phyloP scores from a whole-genome alignment of 2,113 vertebrate genomes.

The Tringa solitaria region DNA sequence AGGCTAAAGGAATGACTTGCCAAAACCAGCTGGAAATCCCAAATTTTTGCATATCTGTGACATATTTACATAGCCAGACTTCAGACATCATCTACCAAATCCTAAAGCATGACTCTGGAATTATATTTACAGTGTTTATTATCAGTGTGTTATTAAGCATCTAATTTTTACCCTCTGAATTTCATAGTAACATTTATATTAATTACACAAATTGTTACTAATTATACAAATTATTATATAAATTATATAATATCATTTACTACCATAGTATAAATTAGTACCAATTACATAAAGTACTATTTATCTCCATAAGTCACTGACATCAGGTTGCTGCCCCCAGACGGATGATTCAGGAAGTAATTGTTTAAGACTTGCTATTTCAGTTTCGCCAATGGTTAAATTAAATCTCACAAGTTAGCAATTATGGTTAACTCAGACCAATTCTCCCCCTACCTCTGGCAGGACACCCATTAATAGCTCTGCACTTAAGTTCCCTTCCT shows the following conservation, averaged over 20 bases:
- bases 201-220: neutral
- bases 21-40: neutral
- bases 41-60: rapidly evolving
- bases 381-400: neutral
- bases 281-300: neutral
- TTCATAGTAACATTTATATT: neutral
- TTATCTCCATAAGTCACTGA: neutral
- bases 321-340: neutral
- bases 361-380: neutral
- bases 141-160: neutral
- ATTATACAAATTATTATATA: neutral
- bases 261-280: neutral
- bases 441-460: neutral
- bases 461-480: neutral
- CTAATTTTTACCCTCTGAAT: neutral
- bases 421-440: neutral
- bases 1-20: neutral
- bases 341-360: neutral
- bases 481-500: neutral
- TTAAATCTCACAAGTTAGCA: neutral
- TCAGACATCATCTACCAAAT: neutral
- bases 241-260: neutral
- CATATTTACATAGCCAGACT: neutral
- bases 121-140: neutral
- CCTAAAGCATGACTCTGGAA: neutral